A percentile compares a stretch with the other conserved stretches of the same genome.
phyloP scores from a whole-genome alignment of 2,113 vertebrate species.

The Psephotus haematonotus region DNA sequence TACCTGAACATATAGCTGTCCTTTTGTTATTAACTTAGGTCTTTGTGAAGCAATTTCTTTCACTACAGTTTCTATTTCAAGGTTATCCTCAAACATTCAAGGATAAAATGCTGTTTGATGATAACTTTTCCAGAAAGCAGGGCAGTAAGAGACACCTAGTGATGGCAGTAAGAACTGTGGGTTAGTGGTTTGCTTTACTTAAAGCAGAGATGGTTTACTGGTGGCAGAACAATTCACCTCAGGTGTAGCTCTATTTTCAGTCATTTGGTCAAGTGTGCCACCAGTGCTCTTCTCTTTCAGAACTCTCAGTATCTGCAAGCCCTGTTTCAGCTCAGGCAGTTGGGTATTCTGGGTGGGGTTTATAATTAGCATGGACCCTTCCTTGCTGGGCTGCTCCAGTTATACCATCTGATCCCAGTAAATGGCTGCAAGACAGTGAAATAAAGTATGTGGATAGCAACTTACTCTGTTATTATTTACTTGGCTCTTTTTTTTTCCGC shows the following conservation, averaged over 20 bases:
- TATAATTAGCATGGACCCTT: not conserved
- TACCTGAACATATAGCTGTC: not conserved
- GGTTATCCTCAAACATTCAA: conserved; percentile 10
- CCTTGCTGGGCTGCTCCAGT: not conserved
- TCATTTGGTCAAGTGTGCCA: not conserved
- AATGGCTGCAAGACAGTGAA: not conserved
- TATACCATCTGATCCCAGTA: not conserved
- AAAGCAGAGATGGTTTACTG: not conserved
- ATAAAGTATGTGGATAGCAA: not conserved
- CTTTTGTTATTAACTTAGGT: not conserved
- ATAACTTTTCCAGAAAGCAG: not conserved
- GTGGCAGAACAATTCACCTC: not conserved
- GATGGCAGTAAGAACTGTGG: conserved; percentile 27
- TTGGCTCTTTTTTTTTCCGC: not conserved
- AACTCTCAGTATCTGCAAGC: not conserved
- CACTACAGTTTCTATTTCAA: not conserved
- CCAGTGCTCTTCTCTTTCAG: not conserved
- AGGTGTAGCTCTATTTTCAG: not conserved
- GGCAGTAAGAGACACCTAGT: conserved; percentile 51
- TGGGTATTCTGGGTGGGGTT: not conserved
- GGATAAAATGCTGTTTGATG: conserved; percentile 7
- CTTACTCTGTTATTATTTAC: not conserved
- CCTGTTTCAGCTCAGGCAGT: not conserved
- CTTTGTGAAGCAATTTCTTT: not conserved
- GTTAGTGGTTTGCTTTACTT: not conserved